Evolutionary conservation across 2,113 vertebrate genomes (phyloP), one percentile per base, ranked within the genome.

Genomic region (Rana temporaria): DNA sequence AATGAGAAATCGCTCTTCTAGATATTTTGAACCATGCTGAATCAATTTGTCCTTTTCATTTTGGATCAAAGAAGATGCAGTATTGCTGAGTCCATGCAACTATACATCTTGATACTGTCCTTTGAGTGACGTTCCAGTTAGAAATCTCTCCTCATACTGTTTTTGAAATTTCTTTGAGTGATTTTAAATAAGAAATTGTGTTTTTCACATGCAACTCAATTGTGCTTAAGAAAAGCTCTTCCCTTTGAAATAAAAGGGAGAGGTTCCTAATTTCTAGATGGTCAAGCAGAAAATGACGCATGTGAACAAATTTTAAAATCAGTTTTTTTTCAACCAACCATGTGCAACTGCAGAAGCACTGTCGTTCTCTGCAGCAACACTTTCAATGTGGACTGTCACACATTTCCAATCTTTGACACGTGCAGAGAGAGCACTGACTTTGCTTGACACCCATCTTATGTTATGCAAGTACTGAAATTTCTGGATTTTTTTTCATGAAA

Each of bases 341-440:
- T 62, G 59, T 7, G 59, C 59, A 62, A 62, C 59, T 17, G 59
- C 18, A 62, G 59, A 6, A 62, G 59, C 59, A 62, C 59, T 62
- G 59, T 62, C 59, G 12, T 62, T 62, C 20, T 62, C 59, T 62
- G 59, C 59, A 62, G 59, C 59, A 62, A 62, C 59, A 62, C 59
- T 62, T 62, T 62, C 59, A 62, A 62, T 14, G 59, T 62, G 59
- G 18, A 8, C 59, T 62, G 59, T 62, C 62, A 64, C 6, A 24
- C 62, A 64, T n/a, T n/a, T n/a, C n/a, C n/a, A n/a, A n/a, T n/a
- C n/a, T n/a, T n/a, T n/a, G n/a, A n/a, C n/a, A n/a, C n/a, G n/a
- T n/a, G n/a, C n/a, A n/a, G n/a, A n/a, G n/a, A n/a, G 59, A 62
- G 59, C 59, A 62, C 59, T 17, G 59, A 62, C 59, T 62, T 62